Conservation (phyloP, 2,888 invertebrate genomes). For the Sarcophaga variegata region DNA sequence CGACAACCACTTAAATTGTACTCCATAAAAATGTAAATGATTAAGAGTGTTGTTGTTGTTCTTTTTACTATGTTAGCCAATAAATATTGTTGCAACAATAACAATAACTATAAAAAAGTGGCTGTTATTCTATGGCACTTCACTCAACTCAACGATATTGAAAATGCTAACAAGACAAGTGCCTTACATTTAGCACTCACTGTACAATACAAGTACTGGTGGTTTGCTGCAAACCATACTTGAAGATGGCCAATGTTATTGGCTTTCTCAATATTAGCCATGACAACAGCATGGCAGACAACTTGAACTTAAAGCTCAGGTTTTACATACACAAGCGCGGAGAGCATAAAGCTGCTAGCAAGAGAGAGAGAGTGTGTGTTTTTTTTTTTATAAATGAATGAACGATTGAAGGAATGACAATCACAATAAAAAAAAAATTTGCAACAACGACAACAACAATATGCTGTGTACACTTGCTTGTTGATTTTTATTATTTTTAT, state of each 20-base stretch:
- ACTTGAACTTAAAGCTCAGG: constrained; percentile 2
- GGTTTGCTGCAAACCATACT: constrained; percentile 6
- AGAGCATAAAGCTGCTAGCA: background rate
- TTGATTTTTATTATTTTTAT: too few relatives aligned
- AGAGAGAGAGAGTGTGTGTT: too few relatives aligned
- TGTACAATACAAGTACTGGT: constrained; percentile 21
- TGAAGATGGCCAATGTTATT: constrained; percentile 25
- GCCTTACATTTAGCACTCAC: background rate
- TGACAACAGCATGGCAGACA: background rate
- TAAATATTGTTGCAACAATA: constrained; percentile 63
- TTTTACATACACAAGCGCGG: background rate
- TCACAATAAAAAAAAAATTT: background rate
- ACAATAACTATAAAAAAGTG: constrained; percentile 31
- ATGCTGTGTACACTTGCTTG: too few relatives aligned
- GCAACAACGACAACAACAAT: background rate
- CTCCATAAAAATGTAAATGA: constrained; percentile 43
- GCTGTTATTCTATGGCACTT: background rate
- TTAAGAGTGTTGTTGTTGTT: constrained; percentile 30
- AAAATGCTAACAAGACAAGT: constrained; percentile 27
- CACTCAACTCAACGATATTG: constrained; percentile 16
- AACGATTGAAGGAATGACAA: background rate
- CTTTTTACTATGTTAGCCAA: constrained; percentile 32
- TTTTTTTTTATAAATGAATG: background rate
- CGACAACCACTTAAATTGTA: constrained; percentile 4
- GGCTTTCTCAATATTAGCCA: constrained; percentile 42